Percentiles rank a stretch among this genome's conserved stretches.
These are phyloP conservation scores for Perithous albicinctus DNA, from an alignment of 2,888 invertebrate species.

Conservation along the genomic window DNA sequence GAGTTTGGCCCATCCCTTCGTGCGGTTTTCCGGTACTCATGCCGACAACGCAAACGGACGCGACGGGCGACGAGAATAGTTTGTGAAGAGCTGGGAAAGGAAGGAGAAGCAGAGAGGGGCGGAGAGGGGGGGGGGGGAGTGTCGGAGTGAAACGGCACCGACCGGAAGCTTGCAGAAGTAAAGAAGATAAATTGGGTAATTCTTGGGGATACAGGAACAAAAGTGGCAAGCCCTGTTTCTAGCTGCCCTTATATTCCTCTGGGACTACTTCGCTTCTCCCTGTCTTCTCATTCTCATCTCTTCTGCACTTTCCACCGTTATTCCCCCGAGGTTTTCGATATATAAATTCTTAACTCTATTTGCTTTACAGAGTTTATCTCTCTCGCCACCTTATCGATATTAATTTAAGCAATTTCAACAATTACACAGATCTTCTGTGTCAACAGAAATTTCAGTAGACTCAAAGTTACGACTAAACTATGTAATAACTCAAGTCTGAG, in stretches of 20 bases:
- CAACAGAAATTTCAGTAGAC: no score
- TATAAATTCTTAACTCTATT: conserved; percentile 4
- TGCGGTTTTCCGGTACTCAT: conserved; percentile 32
- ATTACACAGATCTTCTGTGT: background rate
- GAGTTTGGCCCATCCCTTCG: background rate
- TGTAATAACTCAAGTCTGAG: no score
- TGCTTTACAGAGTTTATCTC: background rate
- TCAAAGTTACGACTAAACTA: no score
- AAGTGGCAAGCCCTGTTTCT: conserved; percentile 68
- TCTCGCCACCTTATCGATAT: background rate
- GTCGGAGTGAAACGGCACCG: conserved; percentile 21
- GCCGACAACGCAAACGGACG: conserved; percentile 15
- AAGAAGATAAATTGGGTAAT: conserved; percentile 73
- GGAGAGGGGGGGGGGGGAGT: no score
- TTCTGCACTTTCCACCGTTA: conserved; percentile 27
- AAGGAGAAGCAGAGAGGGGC: background rate
- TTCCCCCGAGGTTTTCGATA: background rate
- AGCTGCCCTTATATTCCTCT: conserved; percentile 33
- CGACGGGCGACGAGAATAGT: conserved; percentile 37
- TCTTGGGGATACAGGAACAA: conserved; percentile 56
- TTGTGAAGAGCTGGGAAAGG: background rate
- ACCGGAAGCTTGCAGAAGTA: conserved; percentile 60
- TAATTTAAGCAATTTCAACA: conserved; percentile 6
- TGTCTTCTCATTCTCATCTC: conserved; percentile 62
- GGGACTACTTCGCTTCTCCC: conserved; percentile 53